Base-by-base conservation (phyloP, 2,888 invertebrate species). In the Mystacides longicornis region DNA sequence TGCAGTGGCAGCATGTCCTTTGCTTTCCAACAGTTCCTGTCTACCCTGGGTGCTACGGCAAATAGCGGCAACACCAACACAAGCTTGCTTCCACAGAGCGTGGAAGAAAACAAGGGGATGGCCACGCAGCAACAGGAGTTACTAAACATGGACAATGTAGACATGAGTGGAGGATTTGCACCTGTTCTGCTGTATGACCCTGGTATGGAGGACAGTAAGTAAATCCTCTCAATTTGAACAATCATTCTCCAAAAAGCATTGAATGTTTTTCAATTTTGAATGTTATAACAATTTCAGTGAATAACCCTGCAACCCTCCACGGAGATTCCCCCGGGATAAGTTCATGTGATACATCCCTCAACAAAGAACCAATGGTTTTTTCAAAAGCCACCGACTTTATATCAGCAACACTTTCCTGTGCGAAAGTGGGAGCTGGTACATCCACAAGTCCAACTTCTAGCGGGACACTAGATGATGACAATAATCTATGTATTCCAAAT, bases 11-110 rank as follows among this genome's bases (percentile, higher is more conserved):
- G 3, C 16, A 54, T 54, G 54, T 49, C 54, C 18, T 54, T 49
- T 27, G 43, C 54, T 20, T 54, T 54, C 33, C 43, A 54, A 19
- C 43, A 54, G 45, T 54, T 54, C 27, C 43, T 54, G 3, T 23
- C 50, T 9, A 27, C 48, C 19, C 23, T 54, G 14, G 11, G 49
- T 2, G 22, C 20, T 14, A 47, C 47, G 33, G 23, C 27, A 11
- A 46, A 46, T 19, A 49, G 18, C 23, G 21, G 23, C 23, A 37
- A 9, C 11, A 21, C 20, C 14, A 16, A 37, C 16, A 3, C 4
- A 11, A 7, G 14, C 23, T 11, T n/a, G 37, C 4, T 3, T 37
- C 37, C 14, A 14, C 27, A 5, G 7, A 14, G 14, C 16, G 37
- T 37, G 37, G 37, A 14, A 37, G 14, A n/a, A 3, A 37, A 3